Evolutionary conservation across 1,140 invertebrate genomes (phyloP), one percentile per base, ranked within the genome.

Genomic region (Drosophila takahashii): DNA sequence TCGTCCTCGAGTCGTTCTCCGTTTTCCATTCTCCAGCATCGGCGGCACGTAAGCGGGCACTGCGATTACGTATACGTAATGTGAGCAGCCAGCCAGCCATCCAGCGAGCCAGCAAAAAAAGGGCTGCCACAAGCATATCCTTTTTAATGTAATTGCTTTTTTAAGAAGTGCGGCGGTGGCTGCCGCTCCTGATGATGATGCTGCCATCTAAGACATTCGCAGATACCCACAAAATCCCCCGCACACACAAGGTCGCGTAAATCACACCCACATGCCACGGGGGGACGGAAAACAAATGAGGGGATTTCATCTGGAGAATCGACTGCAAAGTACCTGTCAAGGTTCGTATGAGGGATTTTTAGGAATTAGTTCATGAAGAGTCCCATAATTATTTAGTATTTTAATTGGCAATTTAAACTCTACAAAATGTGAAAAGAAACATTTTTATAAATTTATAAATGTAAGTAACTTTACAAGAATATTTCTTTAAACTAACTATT

Each of bases 121-220:
- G 58, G 84, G 83, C 81, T 85, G 79, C 79, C 71, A 58, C 79
- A 77, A 81, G 65, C 84, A 89, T 89, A 89, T 90, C 80, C 85
- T 90, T 90, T 90, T 90, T 90, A 90, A 90, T 90, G 86, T 90
- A 90, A 90, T 90, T 90, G 85, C 86, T 90, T 90, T 90, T 90
- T 90, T 90, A 90, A 90, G 86, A 89, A 90, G 87, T 89, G 76
- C 66, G 75, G 74, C 66, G 66, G 47, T 41, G 42, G 42, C 56
- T 42, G 29, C 50, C 60, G 53, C 56, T 77, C 41, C 51, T 73
- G 57, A 72, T 77, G 79, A 73, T 73, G 61, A 66, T 76, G 47
- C 73, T 58, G 71, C 62, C 70, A 67, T 76, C 53, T 64, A 60
- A 81, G 70, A 64, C 57, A 50, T 51, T 65, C 45, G 36, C 34